phyloP scores from a whole-genome alignment of 2,113 vertebrate genomes.

The Ptilorrhoa leucosticta region DNA sequence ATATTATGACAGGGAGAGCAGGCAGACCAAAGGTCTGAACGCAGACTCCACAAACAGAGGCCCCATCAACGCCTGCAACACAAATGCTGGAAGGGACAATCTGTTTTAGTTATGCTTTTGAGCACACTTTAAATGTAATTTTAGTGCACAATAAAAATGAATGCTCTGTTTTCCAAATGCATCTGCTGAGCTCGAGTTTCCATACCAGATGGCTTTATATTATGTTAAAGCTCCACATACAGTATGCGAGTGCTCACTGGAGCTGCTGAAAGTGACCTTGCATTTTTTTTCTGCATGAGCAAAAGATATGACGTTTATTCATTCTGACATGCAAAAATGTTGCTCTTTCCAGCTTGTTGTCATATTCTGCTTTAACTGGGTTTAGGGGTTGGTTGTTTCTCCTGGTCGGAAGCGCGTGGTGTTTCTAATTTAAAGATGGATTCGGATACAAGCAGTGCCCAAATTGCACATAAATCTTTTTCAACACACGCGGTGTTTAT shows the following conservation, averaged over 20 bases:
- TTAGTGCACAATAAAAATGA: slow-evolving; percentile 62
- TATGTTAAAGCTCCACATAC: slow-evolving; percentile 42
- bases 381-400: neutral
- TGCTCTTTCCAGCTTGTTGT: neutral
- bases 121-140: slow-evolving; percentile 60
- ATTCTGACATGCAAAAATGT: neutral
- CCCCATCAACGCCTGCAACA: neutral
- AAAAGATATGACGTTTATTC: neutral
- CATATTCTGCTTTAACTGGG: neutral
- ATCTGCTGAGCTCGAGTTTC: slow-evolving; percentile 36
- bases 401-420: neutral
- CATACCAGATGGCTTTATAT: slow-evolving; percentile 49
- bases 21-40: slow-evolving; percentile 38
- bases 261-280: slow-evolving; percentile 46
- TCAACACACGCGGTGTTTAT: neutral
- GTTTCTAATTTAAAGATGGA: neutral
- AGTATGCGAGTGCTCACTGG: neutral
- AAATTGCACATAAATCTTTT: neutral
- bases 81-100: slow-evolving; percentile 31
- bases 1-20: slow-evolving; percentile 29
- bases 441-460: neutral
- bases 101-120: slow-evolving; percentile 61
- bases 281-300: neutral
- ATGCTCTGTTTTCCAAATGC: slow-evolving; percentile 40
- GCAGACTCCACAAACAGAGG: neutral